Conservation (phyloP, 2,113 vertebrate genomes). For the Seriola rivoliana region DNA sequence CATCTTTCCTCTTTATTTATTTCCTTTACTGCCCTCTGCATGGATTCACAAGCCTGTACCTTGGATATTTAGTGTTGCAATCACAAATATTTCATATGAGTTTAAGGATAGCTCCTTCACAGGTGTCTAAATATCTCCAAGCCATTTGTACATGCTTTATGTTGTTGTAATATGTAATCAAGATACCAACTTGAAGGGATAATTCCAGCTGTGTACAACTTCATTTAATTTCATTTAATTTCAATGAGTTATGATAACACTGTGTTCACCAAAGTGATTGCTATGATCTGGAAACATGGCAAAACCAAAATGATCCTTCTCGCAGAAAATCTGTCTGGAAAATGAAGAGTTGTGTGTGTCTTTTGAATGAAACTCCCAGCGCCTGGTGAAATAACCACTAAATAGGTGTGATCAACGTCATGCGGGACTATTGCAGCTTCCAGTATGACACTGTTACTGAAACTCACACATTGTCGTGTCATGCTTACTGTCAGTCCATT, state of each 20-base stretch:
- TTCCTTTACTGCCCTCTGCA: neutral
- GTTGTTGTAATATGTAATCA: neutral
- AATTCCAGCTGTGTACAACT: neutral
- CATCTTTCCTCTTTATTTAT: neutral
- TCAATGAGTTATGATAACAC: too few relatives aligned
- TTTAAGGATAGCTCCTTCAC: too few relatives aligned
- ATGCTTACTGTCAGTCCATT: neutral
- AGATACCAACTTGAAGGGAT: conserved; percentile 6
- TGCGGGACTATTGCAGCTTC: too few relatives aligned
- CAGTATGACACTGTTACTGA: neutral
- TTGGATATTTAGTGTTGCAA: neutral
- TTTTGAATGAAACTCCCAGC: too few relatives aligned
- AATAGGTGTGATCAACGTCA: too few relatives aligned
- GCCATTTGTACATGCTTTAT: neutral
- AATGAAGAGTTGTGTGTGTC: neutral
- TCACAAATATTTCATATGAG: neutral
- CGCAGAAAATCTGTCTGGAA: neutral
- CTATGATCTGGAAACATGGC: neutral
- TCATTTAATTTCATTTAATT: neutral
- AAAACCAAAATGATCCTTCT: neutral
- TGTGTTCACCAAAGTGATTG: too few relatives aligned
- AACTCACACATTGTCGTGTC: neutral
- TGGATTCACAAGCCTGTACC: neutral
- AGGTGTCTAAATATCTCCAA: neutral
- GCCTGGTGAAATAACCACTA: too few relatives aligned